A percentile compares a stretch with the other conserved stretches of the same genome.
Evolutionary conservation across 1,140 invertebrate genomes (phyloP).

Genomic region (Asobara japonica): DNA sequence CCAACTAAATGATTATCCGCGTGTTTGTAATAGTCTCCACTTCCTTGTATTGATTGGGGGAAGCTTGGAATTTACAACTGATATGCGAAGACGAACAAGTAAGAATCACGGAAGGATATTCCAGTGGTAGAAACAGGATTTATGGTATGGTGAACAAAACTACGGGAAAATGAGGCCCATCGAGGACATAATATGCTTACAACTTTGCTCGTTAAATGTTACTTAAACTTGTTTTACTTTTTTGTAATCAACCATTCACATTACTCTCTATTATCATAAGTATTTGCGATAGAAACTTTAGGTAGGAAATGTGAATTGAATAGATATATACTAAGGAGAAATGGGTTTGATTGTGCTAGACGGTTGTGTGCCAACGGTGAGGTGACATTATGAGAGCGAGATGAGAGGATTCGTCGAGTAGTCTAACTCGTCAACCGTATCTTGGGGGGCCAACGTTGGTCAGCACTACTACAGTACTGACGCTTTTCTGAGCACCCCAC

Average conservation of each 20-base stretch:
- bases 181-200: too few relatives aligned
- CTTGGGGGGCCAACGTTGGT: slow-evolving; percentile 60
- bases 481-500: slow-evolving; percentile 41
- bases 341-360: slow-evolving; percentile 36
- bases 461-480: slow-evolving; percentile 51
- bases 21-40: too few relatives aligned
- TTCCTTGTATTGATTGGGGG: too few relatives aligned
- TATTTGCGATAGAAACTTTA: slow-evolving; percentile 20
- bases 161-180: too few relatives aligned
- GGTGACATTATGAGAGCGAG: slow-evolving; percentile 47
- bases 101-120: too few relatives aligned
- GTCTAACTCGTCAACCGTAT: slow-evolving; percentile 60
- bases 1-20: too few relatives aligned
- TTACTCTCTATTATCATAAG: neutral
- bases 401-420: slow-evolving; percentile 43
- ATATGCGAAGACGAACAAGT: too few relatives aligned
- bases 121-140: too few relatives aligned
- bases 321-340: slow-evolving; percentile 45
- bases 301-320: slow-evolving; percentile 60
- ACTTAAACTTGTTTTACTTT: too few relatives aligned
- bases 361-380: slow-evolving; percentile 22
- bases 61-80: too few relatives aligned
- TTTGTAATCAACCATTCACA: neutral
- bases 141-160: too few relatives aligned
- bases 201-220: too few relatives aligned